phyloP scores from a whole-genome alignment of 2,888 invertebrate species.

The Melanchra persicariae region DNA sequence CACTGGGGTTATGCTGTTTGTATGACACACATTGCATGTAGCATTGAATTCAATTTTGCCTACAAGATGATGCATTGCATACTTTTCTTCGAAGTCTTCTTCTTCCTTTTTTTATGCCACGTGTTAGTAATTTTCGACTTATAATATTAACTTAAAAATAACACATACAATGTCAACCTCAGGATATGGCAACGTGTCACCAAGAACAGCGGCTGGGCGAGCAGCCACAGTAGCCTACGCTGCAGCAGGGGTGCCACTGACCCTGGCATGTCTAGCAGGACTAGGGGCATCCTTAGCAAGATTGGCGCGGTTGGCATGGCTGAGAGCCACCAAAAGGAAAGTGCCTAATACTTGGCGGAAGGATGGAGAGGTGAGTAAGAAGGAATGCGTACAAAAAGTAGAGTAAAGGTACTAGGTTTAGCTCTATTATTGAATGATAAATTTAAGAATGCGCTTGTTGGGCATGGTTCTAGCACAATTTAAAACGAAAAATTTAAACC shows the following conservation, averaged over 20 bases:
- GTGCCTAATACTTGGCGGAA: conserved; percentile 85
- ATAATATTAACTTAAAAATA: not conserved
- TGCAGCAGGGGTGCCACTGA: conserved; percentile 96
- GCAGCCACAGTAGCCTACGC: conserved; percentile 96
- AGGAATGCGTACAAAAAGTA: not conserved
- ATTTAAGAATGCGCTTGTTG: not conserved
- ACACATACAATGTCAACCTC: conserved; percentile 19
- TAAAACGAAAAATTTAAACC: not conserved
- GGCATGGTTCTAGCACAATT: not conserved
- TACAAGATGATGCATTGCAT: too few relatives aligned
- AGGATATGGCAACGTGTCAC: conserved; percentile 97
- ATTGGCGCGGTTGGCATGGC: conserved; percentile 92
- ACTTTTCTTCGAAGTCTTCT: too few relatives aligned
- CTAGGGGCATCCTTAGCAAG: conserved; percentile 95
- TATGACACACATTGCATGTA: too few relatives aligned
- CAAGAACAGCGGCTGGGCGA: conserved; percentile 95
- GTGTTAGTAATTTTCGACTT: not conserved
- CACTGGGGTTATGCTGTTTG: too few relatives aligned
- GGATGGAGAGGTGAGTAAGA: conserved; percentile 80
- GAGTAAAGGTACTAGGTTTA: not conserved
- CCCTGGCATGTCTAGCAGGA: conserved; percentile 96
- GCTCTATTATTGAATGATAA: not conserved
- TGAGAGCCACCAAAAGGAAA: conserved; percentile 84
- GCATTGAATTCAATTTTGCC: too few relatives aligned
- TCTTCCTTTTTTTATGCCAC: too few relatives aligned